Conservation (phyloP, 2,888 invertebrate genomes). For the Arctia plantaginis region DNA sequence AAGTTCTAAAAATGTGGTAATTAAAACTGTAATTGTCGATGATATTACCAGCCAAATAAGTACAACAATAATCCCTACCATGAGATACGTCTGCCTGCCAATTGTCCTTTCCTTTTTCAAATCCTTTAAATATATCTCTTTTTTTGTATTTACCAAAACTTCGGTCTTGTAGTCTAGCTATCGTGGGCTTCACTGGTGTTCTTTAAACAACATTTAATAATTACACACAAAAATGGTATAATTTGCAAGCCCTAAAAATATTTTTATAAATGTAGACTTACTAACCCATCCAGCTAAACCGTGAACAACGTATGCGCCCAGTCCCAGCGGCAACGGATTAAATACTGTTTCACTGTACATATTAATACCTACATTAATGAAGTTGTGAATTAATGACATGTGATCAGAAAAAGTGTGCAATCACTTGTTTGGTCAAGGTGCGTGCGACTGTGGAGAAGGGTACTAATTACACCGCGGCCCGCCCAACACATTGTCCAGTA, state of each 20-base stretch:
- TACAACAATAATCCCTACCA: too few species aligned
- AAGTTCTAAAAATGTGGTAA: too few species aligned
- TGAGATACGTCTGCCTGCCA: too few species aligned
- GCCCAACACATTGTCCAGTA: not conserved
- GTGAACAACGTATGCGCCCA: not conserved
- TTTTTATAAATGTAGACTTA: not conserved
- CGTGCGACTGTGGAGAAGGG: constrained; percentile 13
- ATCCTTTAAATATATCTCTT: too few species aligned
- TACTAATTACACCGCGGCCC: not conserved
- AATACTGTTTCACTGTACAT: not conserved
- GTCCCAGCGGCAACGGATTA: not conserved
- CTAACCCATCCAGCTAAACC: not conserved
- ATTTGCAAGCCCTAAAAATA: too few species aligned
- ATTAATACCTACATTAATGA: not conserved
- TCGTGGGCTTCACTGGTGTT: not conserved
- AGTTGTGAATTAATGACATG: constrained; percentile 28
- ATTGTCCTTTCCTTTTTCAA: too few species aligned
- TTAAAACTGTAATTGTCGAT: too few species aligned
- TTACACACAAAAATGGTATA: not conserved
- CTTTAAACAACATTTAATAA: not conserved
- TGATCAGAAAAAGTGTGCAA: constrained; percentile 39
- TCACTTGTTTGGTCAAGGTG: constrained; percentile 25
- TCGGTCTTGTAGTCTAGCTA: not conserved
- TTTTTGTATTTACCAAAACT: not conserved
- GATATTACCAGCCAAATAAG: too few species aligned